phyloP scores from a whole-genome alignment of 2,797 vertebrate species.

The Pteropus rufus region DNA sequence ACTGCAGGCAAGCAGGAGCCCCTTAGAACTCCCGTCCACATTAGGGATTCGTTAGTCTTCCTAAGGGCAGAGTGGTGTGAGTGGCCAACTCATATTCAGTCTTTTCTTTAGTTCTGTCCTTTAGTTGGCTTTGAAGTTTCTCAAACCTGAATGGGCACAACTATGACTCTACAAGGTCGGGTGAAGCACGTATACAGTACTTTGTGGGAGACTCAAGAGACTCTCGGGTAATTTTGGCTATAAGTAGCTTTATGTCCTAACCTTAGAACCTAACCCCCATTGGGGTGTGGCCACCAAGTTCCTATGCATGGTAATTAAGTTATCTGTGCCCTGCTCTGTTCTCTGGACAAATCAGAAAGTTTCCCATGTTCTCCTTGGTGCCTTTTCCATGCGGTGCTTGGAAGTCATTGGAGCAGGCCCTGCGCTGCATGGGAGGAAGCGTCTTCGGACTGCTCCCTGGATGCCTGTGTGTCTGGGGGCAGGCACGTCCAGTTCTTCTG shows the following conservation, averaged over 20 bases:
- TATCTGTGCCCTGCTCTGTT: not conserved
- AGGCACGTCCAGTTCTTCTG: not conserved
- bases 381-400: not conserved
- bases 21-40: rapidly evolving
- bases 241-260: not conserved
- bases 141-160: not conserved
- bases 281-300: not conserved
- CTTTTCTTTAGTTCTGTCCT: not conserved
- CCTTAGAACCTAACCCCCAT: not conserved
- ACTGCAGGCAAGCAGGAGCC: not conserved
- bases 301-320: not conserved
- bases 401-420: not conserved
- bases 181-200: not conserved
- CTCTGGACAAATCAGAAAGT: not conserved
- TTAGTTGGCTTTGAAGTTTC: not conserved
- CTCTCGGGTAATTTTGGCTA: not conserved
- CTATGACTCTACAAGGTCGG: not conserved
- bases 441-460: not conserved
- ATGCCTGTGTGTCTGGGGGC: not conserved
- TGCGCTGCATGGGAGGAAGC: not conserved
- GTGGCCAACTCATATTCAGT: not conserved
- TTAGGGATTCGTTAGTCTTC: not conserved
- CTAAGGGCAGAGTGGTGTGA: not conserved
- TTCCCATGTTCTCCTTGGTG: not conserved
- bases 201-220: not conserved